phyloP scores from a whole-genome alignment of 2,888 invertebrate genomes.

The Seira sanloemensis region DNA sequence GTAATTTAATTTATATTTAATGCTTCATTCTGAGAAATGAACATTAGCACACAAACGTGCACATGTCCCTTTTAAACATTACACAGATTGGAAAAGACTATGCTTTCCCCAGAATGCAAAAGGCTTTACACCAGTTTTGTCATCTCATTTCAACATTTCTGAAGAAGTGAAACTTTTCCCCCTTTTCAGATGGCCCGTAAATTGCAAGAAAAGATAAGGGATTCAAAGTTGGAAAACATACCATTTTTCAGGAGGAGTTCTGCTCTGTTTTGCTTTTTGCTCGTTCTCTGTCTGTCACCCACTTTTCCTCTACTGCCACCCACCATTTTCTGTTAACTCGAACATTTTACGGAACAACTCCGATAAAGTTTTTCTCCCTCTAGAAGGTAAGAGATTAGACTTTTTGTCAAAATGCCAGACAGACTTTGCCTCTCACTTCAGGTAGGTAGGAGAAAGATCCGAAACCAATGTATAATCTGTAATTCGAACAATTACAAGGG shows the following conservation, averaged over 20 bases:
- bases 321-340: slow-evolving; percentile 19
- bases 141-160: too few relatives aligned
- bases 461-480: slow-evolving; percentile 60
- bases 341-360: slow-evolving; percentile 22
- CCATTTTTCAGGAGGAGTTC: slow-evolving; percentile 49
- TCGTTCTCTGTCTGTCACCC: slow-evolving; percentile 4
- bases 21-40: too few relatives aligned
- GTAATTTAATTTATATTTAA: too few relatives aligned
- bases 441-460: slow-evolving; percentile 30
- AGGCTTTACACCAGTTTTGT: too few relatives aligned
- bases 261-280: slow-evolving; percentile 25
- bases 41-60: too few relatives aligned
- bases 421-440: slow-evolving; percentile 40
- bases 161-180: slow-evolving; percentile 16
- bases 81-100: too few relatives aligned
- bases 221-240: slow-evolving; percentile 54
- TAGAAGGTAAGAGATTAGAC: slow-evolving; percentile 52
- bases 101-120: too few relatives aligned
- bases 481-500: slow-evolving; percentile 58
- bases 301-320: slow-evolving; percentile 25
- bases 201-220: slow-evolving; percentile 59
- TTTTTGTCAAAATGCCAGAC: slow-evolving; percentile 61
- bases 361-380: slow-evolving; percentile 45
- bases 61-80: too few relatives aligned
- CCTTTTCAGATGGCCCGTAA: slow-evolving; percentile 43